Evolutionary conservation across 2,888 invertebrate genomes (phyloP), one percentile per base, ranked within the genome.

Genomic region (Brachynemurus nebulosus): DNA sequence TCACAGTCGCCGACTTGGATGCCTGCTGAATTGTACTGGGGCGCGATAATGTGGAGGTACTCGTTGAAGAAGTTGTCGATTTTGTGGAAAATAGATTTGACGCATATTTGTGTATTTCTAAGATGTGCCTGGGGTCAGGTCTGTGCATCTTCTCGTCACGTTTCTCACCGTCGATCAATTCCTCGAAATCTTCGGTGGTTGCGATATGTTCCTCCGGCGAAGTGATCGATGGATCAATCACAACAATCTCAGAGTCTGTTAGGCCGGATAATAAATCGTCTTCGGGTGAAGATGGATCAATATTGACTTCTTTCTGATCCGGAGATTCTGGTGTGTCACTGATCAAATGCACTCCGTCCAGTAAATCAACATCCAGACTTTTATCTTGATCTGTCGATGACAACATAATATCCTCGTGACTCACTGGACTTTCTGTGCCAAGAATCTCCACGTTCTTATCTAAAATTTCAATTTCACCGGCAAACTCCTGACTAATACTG

Each of bases 101-200:
- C 11, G 55, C 54, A 43, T 61, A 64, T 48, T 64, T 63, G 47
- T 63, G 64, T 43, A 64, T 61, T 44, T 64, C 63, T 33, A 57
- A 57, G 18, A 62, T 57, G 40, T 60, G 62, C 49, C 60, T 60
- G 2, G 59, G 50, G 36, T 62, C 60, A 9, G 56, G 55, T 47
- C 63, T 63, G 21, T 59, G 49, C 8, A 61, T 52, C 46, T 62
- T 60, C 30, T 76, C 74, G 48, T 73, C 72, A 1, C 71, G 67
- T 47, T 72, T 71, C 1, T 74, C 75, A 51, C 74, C 71, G 51
- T 78, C 77, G 30, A 78, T 78, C 16, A 78, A 59, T 49, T 76
- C 74, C 53, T 78, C 77, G 52, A 77, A 78, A 56, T 78, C 78
- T 59, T 77, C 77, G 51, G 75, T 74, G 0, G 78, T 76, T 0